Percentiles rank a stretch among this genome's conserved stretches.
These are phyloP conservation scores for Mus caroli DNA, from an alignment of 2,797 vertebrate species.

Conservation along the genomic window DNA sequence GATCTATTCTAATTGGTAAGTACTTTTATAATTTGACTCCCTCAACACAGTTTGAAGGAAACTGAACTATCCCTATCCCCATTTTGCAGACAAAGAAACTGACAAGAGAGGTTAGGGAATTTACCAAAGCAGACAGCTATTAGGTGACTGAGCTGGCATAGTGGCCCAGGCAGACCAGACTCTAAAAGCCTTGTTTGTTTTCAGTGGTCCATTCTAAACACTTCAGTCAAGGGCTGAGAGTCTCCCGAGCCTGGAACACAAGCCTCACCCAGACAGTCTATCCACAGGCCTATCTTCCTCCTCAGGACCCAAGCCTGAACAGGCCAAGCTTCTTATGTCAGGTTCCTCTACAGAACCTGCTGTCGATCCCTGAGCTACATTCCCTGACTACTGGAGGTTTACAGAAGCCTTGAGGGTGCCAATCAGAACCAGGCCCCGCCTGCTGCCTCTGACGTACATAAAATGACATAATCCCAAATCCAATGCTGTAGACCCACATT, in stretches of 20 bases:
- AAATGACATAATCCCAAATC: not conserved
- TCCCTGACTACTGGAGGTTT: not conserved
- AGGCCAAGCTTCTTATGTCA: not conserved
- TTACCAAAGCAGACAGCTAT: not conserved
- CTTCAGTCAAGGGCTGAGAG: not conserved
- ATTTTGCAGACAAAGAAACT: slow-evolving; percentile 9
- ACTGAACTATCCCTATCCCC: not conserved
- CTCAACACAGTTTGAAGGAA: slow-evolving; percentile 29
- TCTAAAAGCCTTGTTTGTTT: slow-evolving; percentile 16
- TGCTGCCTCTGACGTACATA: slow-evolving; percentile 31
- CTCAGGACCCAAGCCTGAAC: not conserved
- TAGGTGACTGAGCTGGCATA: not conserved
- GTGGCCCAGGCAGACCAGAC: not conserved
- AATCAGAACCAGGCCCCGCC: not conserved
- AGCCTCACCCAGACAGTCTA: too few relatives aligned
- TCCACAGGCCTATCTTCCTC: too few relatives aligned
- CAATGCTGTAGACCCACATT: slow-evolving; percentile 51
- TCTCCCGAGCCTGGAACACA: not conserved
- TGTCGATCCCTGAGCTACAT: not conserved
- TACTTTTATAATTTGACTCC: slow-evolving; percentile 6
- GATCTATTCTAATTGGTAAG: not conserved
- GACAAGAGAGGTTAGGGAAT: not conserved
- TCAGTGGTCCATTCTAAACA: not conserved
- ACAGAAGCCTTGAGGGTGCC: not conserved
- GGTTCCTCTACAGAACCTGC: not conserved